Base-by-base conservation (phyloP, 2,888 invertebrate species). In the Stegana nigrithorax region DNA sequence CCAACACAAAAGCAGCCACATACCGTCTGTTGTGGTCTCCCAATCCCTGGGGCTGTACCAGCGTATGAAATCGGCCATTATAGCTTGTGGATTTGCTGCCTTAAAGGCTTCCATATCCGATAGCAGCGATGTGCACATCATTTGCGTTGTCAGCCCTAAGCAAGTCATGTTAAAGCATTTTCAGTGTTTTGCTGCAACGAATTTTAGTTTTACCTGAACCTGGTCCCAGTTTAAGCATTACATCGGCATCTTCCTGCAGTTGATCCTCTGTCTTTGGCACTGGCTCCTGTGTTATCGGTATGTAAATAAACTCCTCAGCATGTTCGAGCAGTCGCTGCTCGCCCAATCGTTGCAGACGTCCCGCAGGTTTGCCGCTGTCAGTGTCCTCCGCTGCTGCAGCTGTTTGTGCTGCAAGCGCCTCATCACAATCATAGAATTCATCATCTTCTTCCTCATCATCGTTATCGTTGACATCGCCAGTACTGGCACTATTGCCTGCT, bases 91-190 rank as follows among this genome's bases (percentile, higher is more conserved):
- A 88, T 99, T 99, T 3, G 98, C 98, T 1, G 98, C 97, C 88
- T 98, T 99, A 85, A 99, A 99, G 0, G 98, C 94, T 84, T 98
- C 96, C 97, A 98, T 98, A 81, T 99, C 99, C 0, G 98, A 97
- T 1, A 95, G 88, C 12, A 99, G 87, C 0, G 96, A 95, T 0
- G 97, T 96, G 83, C 96, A 83, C 93, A 98, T 98, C 89, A 98
- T 93, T 81, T 93, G 90, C 0, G 97, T 95, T 62, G 97, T 89
- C 67, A 96, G 88, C 81, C 94, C 93, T 8, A 25, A 21, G 1
- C 12, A 25, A 19, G 5, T 10, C n/a, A 47, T 26, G 8, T 45
- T 29, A 39, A 55, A 44, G 2, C 10, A 32, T 26, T 10, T 27
- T 26, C 50, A 1, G 5, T 5, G 5, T 3, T 14, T 50, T 14